Conservation (phyloP, 2,888 invertebrate genomes). For the Pollenia griseotomentosa region DNA sequence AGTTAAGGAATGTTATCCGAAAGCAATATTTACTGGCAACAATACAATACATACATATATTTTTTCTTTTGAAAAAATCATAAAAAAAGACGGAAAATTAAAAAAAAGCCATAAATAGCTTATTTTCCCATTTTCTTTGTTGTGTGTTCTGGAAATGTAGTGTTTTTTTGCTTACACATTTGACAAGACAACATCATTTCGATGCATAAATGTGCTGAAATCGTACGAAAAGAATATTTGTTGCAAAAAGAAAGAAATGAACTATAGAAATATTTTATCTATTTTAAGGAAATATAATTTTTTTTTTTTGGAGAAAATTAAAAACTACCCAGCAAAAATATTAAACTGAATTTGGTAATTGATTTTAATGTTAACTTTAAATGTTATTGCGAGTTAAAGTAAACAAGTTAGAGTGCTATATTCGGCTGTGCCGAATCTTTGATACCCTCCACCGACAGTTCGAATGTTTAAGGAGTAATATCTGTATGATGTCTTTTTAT, state of each 20-base stretch:
- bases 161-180: conserved; percentile 17
- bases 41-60: background rate
- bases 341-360: background rate
- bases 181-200: conserved; percentile 28
- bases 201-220: conserved; percentile 16
- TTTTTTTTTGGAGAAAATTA: conserved; percentile 8
- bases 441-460: no score
- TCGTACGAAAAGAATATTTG: background rate
- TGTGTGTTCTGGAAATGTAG: background rate
- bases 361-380: background rate
- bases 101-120: conserved; percentile 27
- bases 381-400: background rate
- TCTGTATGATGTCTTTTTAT: no score
- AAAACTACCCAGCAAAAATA: conserved; percentile 15
- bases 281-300: background rate
- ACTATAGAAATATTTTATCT: background rate
- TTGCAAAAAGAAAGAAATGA: background rate
- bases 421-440: no score
- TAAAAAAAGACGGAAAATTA: background rate
- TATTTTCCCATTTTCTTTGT: conserved; percentile 14
- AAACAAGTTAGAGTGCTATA: no score
- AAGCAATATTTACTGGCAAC: background rate
- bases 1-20: no score
- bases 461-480: no score
- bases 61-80: background rate